Evolutionary conservation across 2,888 invertebrate genomes (phyloP).

Genomic region (Chelonus formosanus): DNA sequence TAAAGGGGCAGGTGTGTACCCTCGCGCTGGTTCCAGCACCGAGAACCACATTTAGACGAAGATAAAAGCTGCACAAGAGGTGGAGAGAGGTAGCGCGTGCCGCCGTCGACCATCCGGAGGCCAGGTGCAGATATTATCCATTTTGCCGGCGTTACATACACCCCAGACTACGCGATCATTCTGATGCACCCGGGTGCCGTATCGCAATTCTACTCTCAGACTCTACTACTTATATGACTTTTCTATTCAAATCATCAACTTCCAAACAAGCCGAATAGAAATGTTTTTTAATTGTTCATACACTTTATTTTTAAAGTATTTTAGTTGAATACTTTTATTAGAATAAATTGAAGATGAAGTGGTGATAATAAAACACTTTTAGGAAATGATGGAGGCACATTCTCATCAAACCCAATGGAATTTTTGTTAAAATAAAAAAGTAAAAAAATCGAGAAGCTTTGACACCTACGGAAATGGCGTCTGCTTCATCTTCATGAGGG

Average conservation of each 20-base stretch:
- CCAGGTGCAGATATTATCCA: constrained; percentile 62
- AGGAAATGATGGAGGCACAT: no score
- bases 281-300: no score
- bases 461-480: constrained; percentile 55
- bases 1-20: constrained; percentile 53
- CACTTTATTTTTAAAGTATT: no score
- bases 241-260: not conserved
- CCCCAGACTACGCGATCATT: constrained; percentile 6
- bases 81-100: constrained; percentile 41
- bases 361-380: no score
- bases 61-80: constrained; percentile 1
- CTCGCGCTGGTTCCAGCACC: constrained; percentile 36
- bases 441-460: constrained; percentile 37
- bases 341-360: no score
- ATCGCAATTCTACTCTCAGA: constrained; percentile 33
- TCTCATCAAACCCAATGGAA: not conserved
- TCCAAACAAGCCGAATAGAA: no score
- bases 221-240: not conserved
- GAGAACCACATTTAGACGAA: constrained; percentile 20
- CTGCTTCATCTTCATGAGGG: constrained; percentile 43
- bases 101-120: constrained; percentile 59
- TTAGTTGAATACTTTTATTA: no score
- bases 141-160: constrained; percentile 53
- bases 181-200: constrained; percentile 37
- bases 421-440: constrained; percentile 5